Evolutionary conservation across 2,888 invertebrate species (phyloP).

Genomic region (Ditylenchus weischeri): DNA sequence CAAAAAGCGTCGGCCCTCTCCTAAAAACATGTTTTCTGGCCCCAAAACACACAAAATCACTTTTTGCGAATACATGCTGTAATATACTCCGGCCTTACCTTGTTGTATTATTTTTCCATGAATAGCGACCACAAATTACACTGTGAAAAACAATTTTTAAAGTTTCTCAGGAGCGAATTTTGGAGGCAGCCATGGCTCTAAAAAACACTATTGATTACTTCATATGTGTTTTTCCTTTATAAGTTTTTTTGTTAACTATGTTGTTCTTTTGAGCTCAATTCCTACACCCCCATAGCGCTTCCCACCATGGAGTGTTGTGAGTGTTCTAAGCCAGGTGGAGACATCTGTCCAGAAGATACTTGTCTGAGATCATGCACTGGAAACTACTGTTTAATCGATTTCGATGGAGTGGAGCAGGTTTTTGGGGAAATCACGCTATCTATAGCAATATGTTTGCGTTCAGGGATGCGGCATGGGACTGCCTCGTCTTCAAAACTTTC

Average conservation of each 20-base stretch:
- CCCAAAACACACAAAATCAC: too few relatives aligned
- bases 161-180: too few relatives aligned
- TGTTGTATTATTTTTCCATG: too few relatives aligned
- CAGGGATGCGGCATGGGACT: constrained; percentile 55
- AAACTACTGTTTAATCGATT: constrained; percentile 57
- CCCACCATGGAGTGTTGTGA: constrained; percentile 56
- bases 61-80: too few relatives aligned
- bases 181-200: too few relatives aligned
- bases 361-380: constrained; percentile 52
- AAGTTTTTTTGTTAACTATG: background rate
- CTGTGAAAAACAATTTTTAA: too few relatives aligned
- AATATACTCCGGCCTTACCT: too few relatives aligned
- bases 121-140: too few relatives aligned
- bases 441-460: constrained; percentile 13
- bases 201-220: too few relatives aligned
- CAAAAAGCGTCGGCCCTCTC: too few relatives aligned
- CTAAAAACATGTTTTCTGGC: too few relatives aligned
- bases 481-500: constrained; percentile 52
- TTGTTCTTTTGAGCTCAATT: constrained; percentile 39
- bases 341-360: constrained; percentile 44
- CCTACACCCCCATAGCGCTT: constrained; percentile 47
- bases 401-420: constrained; percentile 54
- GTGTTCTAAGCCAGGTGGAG: constrained; percentile 52
- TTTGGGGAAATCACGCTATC: background rate
- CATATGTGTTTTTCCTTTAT: background rate